Evolutionary conservation across 2,888 invertebrate genomes (phyloP), one percentile per base, ranked within the genome.

Genomic region (Sarcophaga caerulescens): DNA sequence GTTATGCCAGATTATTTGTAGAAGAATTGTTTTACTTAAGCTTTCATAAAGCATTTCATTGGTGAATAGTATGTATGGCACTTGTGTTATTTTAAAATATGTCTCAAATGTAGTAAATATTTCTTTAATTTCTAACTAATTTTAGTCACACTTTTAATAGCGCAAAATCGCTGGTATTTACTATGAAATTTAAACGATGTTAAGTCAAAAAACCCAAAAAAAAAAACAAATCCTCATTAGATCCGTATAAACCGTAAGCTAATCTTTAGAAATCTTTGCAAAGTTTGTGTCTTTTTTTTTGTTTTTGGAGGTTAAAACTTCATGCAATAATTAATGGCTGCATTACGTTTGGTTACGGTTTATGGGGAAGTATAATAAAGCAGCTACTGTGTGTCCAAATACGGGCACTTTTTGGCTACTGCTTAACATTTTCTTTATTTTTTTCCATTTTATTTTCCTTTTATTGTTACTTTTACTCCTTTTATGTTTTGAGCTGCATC

Each of bases 71-170:
- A 21, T 44, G 12, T 35, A 1, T n/a, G n/a, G 35, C 35, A 59
- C 19, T 62, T 74, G 52, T 52, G 8, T 14, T 44, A 44, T 62
- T 19, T n/a, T 12, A n/a, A 4, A 35, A 35, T 35, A 35, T 35
- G 35, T 35, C 2, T 35, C 35, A 35, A 35, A 10, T 35, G 35
- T 35, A 1, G 35, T 35, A 35, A 35, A 35, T 60, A 23, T 62
- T 23, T 74, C 4, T 21, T 45, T 23, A 44, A 44, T 52, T 62
- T 62, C 60, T 75, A 70, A 80, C 62, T 21, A 80, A 75, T 80
- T 84, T 45, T 52, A 71, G 79, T 91, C 91, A 91, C 91, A 91
- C 90, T 90, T 90, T 89, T 87, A 35, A 35, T 88, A 90, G 90
- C 90, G 90, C 90, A 91, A 91, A 90, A 90, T 90, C 89, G 89